Percentiles rank a stretch among this genome's conserved stretches.
These are phyloP conservation scores for Excalfactoria chinensis DNA, from an alignment of 2,113 vertebrate species.

Conservation along the genomic window DNA sequence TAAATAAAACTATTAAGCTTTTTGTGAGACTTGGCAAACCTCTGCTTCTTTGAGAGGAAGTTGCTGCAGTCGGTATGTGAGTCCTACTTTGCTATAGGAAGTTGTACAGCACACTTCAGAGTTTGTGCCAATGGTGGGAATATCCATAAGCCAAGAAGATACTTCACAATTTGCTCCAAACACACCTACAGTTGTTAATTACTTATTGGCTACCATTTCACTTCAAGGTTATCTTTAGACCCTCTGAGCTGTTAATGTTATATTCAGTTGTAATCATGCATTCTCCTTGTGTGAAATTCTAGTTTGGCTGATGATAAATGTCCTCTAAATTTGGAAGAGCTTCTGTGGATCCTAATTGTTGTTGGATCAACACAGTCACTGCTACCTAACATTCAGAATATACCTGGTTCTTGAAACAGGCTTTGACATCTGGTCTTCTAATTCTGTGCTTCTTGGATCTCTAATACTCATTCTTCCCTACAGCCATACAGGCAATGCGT, in stretches of 20 bases:
- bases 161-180: background rate
- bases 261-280: background rate
- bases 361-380: background rate
- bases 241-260: background rate
- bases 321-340: background rate
- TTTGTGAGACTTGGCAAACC: background rate
- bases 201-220: background rate
- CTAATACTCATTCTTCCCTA: background rate
- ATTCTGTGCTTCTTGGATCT: background rate
- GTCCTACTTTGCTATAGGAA: background rate
- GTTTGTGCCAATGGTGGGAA: fast-evolving
- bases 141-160: background rate
- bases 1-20: background rate
- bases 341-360: background rate
- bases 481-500: background rate
- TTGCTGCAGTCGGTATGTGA: background rate
- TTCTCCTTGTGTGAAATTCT: background rate
- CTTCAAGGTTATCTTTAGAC: background rate
- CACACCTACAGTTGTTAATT: background rate
- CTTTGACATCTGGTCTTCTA: background rate
- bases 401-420: background rate
- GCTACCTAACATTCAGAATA: background rate
- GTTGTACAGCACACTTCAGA: background rate
- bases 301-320: background rate
- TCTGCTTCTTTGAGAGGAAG: background rate